phyloP scores from a whole-genome alignment of 2,797 vertebrate genomes.

The Crenuchus spilurus region DNA sequence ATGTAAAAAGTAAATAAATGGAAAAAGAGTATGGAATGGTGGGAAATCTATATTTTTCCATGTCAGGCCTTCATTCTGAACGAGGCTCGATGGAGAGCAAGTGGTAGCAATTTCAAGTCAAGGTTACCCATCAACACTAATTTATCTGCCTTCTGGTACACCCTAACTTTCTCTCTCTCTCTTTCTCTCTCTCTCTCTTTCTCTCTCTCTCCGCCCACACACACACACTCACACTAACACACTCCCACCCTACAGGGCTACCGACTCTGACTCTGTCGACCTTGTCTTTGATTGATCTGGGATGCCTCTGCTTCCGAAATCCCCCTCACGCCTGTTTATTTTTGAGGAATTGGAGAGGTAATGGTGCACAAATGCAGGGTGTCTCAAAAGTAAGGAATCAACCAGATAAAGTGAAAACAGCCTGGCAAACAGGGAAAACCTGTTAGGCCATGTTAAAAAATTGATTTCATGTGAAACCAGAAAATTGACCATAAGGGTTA shows the following conservation, averaged over 20 bases:
- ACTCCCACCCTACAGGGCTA: constrained; percentile 27
- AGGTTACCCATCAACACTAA: constrained; percentile 59
- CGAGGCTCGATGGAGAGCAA: constrained; percentile 57
- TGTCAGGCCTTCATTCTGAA: constrained; percentile 57
- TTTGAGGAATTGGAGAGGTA: background rate
- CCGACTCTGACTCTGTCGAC: constrained; percentile 50
- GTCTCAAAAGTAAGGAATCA: too few species aligned
- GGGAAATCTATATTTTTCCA: constrained; percentile 55
- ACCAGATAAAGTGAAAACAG: too few species aligned
- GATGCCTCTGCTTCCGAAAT: constrained; percentile 52
- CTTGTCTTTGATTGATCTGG: constrained; percentile 68
- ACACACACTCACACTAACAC: constrained; percentile 11
- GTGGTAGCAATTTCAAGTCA: constrained; percentile 69
- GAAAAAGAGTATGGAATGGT: constrained; percentile 20
- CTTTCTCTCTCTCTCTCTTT: constrained; percentile 42
- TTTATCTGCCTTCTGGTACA: constrained; percentile 54
- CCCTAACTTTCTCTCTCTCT: background rate
- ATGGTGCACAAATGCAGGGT: too few species aligned
- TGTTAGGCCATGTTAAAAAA: too few species aligned
- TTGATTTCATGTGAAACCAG: too few species aligned
- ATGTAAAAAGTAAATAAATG: constrained; percentile 46
- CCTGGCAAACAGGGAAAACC: too few species aligned
- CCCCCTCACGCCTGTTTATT: constrained; percentile 42
- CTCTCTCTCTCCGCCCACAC: constrained; percentile 43
- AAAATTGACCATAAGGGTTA: too few species aligned